phyloP scores from a whole-genome alignment of 2,888 invertebrate genomes.

The Nineta flava region DNA sequence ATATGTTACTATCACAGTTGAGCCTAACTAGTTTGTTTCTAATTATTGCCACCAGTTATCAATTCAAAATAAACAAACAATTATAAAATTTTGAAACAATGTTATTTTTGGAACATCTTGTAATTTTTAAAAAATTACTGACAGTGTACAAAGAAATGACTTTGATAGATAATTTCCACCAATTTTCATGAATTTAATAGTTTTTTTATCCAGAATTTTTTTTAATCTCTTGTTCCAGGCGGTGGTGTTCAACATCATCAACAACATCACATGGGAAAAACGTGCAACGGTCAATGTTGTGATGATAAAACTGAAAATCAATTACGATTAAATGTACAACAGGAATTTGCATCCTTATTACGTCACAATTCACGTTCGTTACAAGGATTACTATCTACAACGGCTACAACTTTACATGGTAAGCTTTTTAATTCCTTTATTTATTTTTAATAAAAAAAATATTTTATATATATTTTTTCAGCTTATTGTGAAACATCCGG shows the following conservation, averaged over 20 bases:
- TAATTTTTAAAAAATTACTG: too few species aligned
- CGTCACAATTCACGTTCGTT: conserved; percentile 56
- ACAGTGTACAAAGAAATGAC: too few species aligned
- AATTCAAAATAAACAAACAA: too few species aligned
- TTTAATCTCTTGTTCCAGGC: background rate
- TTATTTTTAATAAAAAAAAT: background rate
- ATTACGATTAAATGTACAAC: conserved; percentile 39
- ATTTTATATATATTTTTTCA: background rate
- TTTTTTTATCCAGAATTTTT: too few species aligned
- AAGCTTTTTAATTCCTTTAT: conserved; percentile 22
- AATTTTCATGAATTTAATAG: too few species aligned
- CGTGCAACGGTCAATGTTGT: conserved; percentile 53
- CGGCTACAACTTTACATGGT: conserved; percentile 61
- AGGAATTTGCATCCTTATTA: conserved; percentile 49
- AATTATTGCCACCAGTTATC: too few species aligned
- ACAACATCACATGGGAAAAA: conserved; percentile 11
- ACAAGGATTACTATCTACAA: conserved; percentile 57
- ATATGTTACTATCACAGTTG: too few species aligned
- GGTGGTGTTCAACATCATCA: background rate
- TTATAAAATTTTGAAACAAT: too few species aligned
- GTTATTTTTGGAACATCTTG: too few species aligned
- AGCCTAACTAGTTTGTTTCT: too few species aligned
- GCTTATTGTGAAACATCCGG: background rate
- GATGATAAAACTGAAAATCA: conserved; percentile 43
- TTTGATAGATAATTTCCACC: too few species aligned